Base-by-base conservation (phyloP, 2,888 invertebrate species). In the Bhutanitis thaidina region DNA sequence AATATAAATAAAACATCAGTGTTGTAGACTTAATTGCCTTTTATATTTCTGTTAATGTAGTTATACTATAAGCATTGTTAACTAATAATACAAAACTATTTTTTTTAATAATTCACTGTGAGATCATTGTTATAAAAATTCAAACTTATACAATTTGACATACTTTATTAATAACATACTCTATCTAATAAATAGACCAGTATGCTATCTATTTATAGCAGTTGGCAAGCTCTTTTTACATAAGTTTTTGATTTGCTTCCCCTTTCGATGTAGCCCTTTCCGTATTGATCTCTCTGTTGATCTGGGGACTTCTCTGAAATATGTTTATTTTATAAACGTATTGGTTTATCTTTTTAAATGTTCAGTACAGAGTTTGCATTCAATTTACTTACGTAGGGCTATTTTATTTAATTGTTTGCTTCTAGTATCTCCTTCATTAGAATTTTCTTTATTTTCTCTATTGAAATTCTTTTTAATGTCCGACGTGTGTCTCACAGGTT, bases 301-400 rank as follows among this genome's bases (percentile, higher is more conserved):
- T 34, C 34, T 34, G 34, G 32, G 7, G 72, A 71, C 71, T 85
- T 80, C 78, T 84, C 88, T 88, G 89, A 89, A 89, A 88, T 69
- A 75, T 80, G 71, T 80, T 77, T 71, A 80, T 73, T 74, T 76
- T 74, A 74, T 65, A 77, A 65, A 65, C 66, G 66, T 69, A 61
- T 66, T 43, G 49, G 51, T 55, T 20, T 52, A 55, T 66, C 69
- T 67, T 74, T 68, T 55, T 10, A 34, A 34, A 34, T 12, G n/a
- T 34, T 34, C 34, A 70, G 70, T 71, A 76, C 71, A 66, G 65
- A 67, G 74, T 20, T 20, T 69, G 82, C 76, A 83, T 70, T 72
- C 71, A 64, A 65, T 76, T 80, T 89, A 89, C 86, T 88, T 89
- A 87, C 88, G 85, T 74, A 84, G 67, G 64, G 77, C 71, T 58